Conservation (phyloP, 2,888 invertebrate genomes). For the Himalopsyche kuldschensis region DNA sequence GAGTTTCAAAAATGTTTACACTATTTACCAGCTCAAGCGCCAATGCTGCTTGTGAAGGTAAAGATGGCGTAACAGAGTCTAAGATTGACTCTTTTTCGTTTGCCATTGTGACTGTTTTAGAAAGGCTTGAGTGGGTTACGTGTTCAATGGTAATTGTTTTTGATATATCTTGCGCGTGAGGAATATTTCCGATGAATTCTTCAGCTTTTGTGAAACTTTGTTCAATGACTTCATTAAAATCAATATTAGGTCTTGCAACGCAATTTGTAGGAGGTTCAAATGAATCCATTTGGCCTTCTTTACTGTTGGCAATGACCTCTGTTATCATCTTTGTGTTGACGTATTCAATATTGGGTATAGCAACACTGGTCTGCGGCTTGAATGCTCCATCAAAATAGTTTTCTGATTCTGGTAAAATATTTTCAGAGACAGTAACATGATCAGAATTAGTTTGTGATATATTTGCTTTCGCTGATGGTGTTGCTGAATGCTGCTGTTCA, state of each 20-base stretch:
- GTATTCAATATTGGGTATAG: slow-evolving; percentile 23
- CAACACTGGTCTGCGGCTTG: slow-evolving; percentile 14
- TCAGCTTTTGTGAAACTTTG: slow-evolving; percentile 13
- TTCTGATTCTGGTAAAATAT: slow-evolving; percentile 43
- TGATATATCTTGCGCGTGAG: not conserved
- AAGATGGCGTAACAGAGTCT: not conserved
- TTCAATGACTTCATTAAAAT: slow-evolving; percentile 16
- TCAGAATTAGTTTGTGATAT: slow-evolving; percentile 15
- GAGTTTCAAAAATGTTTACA: slow-evolving; percentile 3
- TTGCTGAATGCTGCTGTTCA: slow-evolving; percentile 15
- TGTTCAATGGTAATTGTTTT: not conserved
- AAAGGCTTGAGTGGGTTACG: not conserved
- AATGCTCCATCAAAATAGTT: slow-evolving; percentile 41
- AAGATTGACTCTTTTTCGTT: slow-evolving; percentile 10
- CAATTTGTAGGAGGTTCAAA: slow-evolving; percentile 17
- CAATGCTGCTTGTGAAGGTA: not conserved
- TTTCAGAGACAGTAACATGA: slow-evolving; percentile 17
- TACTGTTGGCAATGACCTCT: slow-evolving; percentile 39
- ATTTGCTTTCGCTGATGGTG: slow-evolving; percentile 21
- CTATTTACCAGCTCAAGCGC: not conserved
- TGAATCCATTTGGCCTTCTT: slow-evolving; percentile 14
- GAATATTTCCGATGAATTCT: slow-evolving; percentile 20
- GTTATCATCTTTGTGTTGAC: slow-evolving; percentile 22
- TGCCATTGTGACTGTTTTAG: not conserved
- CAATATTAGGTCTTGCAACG: slow-evolving; percentile 14